Base-by-base conservation (phyloP, 1,140 invertebrate species). In the Bicyclus anynana region DNA sequence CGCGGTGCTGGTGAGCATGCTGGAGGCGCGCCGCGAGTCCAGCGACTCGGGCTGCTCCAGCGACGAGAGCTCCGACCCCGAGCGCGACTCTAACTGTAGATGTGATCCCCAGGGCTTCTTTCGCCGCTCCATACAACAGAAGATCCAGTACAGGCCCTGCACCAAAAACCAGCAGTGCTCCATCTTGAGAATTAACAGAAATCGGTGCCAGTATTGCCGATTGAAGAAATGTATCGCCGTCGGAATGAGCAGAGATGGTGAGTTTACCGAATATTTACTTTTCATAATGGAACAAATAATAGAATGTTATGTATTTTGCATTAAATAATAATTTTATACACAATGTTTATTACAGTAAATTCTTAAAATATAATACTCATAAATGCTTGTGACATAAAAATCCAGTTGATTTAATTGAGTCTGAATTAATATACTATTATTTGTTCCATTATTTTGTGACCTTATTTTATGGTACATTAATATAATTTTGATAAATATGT, bases 221-320 rank as follows among this genome's bases (percentile, higher is more conserved):
- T 93, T 99, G 69, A 98, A 98, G 90, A 99, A 99, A 92, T 99
- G 98, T 91, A 97, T 99, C 83, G 95, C 96, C 51, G 97, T 98
- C 63, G 98, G 98, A 87, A 99, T 99, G 98, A 98, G 97, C 88
- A 92, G 97, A 91, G 97, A 99, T 92, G 97, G 97, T 99, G 75
- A 93, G 92, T 91, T 72, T 37, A n/a, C n/a, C 56, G 49, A 52
- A 58, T 53, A 37, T 51, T 56, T 61, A 17, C 37, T 29, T 29
- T 46, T 17, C 17, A 26, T 47, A 51, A 20, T 20, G 40, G 40
- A 44, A 20, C 16, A 26, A 44, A 48, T 13, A 55, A 14, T 35
- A 10, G 37, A 7, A 47, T 2, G 5, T 38, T 16, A 38, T 16
- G 1, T 38, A 35, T 33, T 6, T 33, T 33, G 10, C 26, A 2